Base-by-base conservation (phyloP, 2,113 vertebrate species). In the Bagarius yarrelli region DNA sequence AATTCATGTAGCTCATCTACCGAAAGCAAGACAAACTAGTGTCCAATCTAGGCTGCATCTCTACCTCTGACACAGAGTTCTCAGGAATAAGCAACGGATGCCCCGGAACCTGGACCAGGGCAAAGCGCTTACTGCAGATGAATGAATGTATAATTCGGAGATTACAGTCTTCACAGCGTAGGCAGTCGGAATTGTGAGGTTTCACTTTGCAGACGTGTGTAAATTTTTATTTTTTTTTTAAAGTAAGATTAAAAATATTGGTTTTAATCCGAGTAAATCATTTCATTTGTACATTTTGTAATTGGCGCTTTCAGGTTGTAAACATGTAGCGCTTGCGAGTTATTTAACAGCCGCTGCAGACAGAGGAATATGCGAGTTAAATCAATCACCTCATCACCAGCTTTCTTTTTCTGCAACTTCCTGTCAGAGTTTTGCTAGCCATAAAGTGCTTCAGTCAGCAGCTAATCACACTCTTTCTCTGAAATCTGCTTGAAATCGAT, bases 361-460 rank as follows among this genome's bases (percentile, higher is more conserved):
- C 18, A 64, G 12, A 25, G 14, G 12, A 34, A 4, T 21, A 16
- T 57, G 3, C 2, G 8, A 5, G 18, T 5, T 11, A n/a, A 56
- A 25, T 56, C 12, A 52, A 63, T 47, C 44, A n/a, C 6, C 0
- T 23, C 47, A 57, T 2, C 73, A 25, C 30, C 55, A 56, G 19
- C 53, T 30, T 16, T 50, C 16, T n/a, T 40, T 2, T 30, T 47
- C 36, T 47, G 36, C 19, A 27, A 47, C 34, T 19, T 15, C 3
- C 1, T 21, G 40, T 23, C 32, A 6, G 60, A 1, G 34, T 60
- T 80, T 32, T 47, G 57, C 36, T 57, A 30, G 66, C 66, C 30
- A n/a, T 71, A 25, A 78, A 66, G 47, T 0, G 30, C 60, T 32
- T 59, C 67, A 0, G 36, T 80, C 66, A 79, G 66, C 66, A 70